Evolutionary conservation across 2,113 vertebrate species (phyloP), one percentile per base, ranked within the genome.

Genomic region (human): DNA sequence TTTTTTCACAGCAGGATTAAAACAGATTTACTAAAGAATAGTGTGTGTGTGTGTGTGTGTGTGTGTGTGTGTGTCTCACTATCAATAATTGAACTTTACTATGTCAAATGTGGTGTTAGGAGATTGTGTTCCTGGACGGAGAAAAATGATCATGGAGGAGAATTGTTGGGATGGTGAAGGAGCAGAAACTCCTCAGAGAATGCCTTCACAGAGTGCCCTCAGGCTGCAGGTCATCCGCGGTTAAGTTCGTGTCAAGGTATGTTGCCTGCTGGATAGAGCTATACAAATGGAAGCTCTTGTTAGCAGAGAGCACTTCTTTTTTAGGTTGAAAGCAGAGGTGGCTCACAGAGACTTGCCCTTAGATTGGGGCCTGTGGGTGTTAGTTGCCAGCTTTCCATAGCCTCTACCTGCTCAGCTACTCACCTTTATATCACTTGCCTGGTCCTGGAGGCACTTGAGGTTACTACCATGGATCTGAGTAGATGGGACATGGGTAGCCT

Each of bases 171-270:
- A 20, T 20, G 35, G 12, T 12, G 64, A 40, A 61, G 43, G 43
- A 32, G 75, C 18, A 68, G 83, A 55, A 43, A 30, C 10, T 57
- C 30, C 32, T 27, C 73, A 13, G 50, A 78, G 61, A 30, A 22
- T 4, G 8, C 57, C 40, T 30, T 32, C 1, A 0, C 10, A 9
- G 38, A 43, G n/a, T 8, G 12, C 9, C 10, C 92, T 87, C 17
- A 2, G 59, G 7, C 30, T n/a, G 27, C 45, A 35, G 72, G 6
- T 13, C 38, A 8, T 1, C 35, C 16, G 72, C 57, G 5, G 6
- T 4, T 17, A 27, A 38, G 18, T 50, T 35, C 1, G 1, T 27
- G 32, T 1, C 2, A 32, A 59, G 32, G 22, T 35, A 20, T 0
- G 16, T 5, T 87, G 85, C 32, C 4, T 30, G 18, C 16, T 1